phyloP scores from a whole-genome alignment of 2,888 invertebrate species.

The Podabrus alpinus region DNA sequence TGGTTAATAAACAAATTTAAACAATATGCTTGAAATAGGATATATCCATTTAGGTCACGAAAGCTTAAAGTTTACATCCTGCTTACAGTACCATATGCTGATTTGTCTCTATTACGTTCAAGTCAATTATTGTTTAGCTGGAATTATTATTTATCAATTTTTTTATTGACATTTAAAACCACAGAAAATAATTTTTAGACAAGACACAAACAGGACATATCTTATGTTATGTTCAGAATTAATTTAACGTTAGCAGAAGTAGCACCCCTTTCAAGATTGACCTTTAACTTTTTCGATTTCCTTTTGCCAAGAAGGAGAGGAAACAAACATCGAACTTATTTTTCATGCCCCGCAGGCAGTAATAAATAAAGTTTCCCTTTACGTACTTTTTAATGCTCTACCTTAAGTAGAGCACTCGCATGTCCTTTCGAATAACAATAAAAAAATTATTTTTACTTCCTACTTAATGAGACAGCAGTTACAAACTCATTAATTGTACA shows the following conservation, averaged over 20 bases:
- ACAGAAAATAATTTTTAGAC: too few species aligned
- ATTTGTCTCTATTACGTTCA: not conserved
- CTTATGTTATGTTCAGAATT: too few species aligned
- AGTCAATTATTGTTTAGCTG: not conserved
- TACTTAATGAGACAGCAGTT: not conserved
- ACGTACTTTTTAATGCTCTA: not conserved
- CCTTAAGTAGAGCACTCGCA: not conserved
- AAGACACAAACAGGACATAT: too few species aligned
- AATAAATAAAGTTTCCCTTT: not conserved
- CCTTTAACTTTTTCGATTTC: too few species aligned
- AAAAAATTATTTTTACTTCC: not conserved
- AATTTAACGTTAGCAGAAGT: too few species aligned
- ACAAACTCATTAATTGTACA: not conserved
- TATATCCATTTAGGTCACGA: constrained; percentile 20
- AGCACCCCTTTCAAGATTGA: too few species aligned
- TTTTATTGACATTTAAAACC: not conserved
- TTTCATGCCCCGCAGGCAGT: not conserved
- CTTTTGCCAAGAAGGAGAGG: not conserved
- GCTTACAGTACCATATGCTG: constrained; percentile 8
- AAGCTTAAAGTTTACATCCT: constrained; percentile 17
- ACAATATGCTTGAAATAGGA: constrained; percentile 5
- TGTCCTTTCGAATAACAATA: not conserved
- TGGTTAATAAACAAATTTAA: not conserved
- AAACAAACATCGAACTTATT: not conserved
- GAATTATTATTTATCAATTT: not conserved